These are phyloP conservation scores for Caenorhabditis inopinata DNA, from an alignment of 1,140 invertebrate species.

Conservation along the genomic window DNA sequence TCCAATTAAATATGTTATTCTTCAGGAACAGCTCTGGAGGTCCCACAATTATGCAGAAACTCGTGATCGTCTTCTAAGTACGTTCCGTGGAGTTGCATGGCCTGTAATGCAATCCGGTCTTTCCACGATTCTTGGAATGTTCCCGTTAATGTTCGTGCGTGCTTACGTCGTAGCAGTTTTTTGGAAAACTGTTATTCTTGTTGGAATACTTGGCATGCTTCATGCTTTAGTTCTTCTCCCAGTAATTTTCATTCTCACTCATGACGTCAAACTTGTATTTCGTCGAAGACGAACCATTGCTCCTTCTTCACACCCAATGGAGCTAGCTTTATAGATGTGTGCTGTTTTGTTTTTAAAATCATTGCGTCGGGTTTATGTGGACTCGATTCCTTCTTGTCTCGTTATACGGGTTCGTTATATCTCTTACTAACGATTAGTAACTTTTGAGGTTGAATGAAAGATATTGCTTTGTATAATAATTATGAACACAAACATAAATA, in stretches of 20 bases:
- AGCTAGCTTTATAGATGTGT: slow-evolving; percentile 4
- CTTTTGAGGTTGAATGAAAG: no score
- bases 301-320: background rate
- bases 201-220: slow-evolving; percentile 52
- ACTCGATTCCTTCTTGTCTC: no score
- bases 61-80: background rate
- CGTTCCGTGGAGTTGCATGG: background rate
- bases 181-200: slow-evolving; percentile 63
- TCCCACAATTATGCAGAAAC: slow-evolving; percentile 13
- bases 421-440: no score
- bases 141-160: slow-evolving; percentile 61
- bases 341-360: no score
- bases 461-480: no score
- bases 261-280: slow-evolving; percentile 43
- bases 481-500: no score
- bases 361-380: no score
- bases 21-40: background rate
- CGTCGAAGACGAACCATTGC: background rate
- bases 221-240: slow-evolving; percentile 49
- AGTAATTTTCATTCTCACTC: slow-evolving; percentile 47
- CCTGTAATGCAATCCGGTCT: slow-evolving; percentile 45
- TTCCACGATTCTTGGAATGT: slow-evolving; percentile 57
- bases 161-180: slow-evolving; percentile 63
- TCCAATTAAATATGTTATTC: background rate
- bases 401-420: no score